phyloP scores from a whole-genome alignment of 2,888 invertebrate genomes.

The Tinea semifulvella region DNA sequence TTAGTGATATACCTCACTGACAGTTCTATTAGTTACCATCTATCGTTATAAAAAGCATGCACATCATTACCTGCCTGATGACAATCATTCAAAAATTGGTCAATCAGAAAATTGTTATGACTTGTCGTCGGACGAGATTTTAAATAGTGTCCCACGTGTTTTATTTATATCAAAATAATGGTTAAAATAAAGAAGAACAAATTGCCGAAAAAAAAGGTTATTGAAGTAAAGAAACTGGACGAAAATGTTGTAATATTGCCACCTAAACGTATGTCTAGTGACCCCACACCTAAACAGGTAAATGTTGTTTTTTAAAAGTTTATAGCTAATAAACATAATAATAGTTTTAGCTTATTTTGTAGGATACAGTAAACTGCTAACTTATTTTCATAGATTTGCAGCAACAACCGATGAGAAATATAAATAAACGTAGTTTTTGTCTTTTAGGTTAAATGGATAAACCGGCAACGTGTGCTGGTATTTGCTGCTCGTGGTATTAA shows the following conservation, averaged over 20 bases:
- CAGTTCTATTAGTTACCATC: too few species aligned
- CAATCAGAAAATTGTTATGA: too few species aligned
- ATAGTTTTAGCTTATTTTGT: too few species aligned
- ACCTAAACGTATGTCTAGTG: slow-evolving; percentile 75
- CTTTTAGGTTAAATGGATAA: slow-evolving; percentile 87
- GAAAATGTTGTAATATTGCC: slow-evolving; percentile 52
- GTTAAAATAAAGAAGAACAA: slow-evolving; percentile 1
- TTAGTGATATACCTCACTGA: too few species aligned
- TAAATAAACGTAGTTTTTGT: neutral
- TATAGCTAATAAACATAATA: too few species aligned
- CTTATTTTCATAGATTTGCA: neutral
- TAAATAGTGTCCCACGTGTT: too few species aligned
- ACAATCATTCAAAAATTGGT: too few species aligned
- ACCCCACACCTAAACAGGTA: slow-evolving; percentile 76
- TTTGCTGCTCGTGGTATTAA: slow-evolving; percentile 96
- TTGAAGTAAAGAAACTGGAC: slow-evolving; percentile 18
- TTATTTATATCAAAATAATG: neutral
- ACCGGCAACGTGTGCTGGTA: slow-evolving; percentile 91
- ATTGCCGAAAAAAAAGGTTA: neutral
- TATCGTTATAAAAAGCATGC: too few species aligned
- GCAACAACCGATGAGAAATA: neutral
- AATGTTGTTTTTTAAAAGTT: slow-evolving; percentile 6
- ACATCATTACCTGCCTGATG: too few species aligned
- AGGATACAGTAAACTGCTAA: too few species aligned
- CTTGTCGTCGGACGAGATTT: too few species aligned